A percentile compares a stretch with the other conserved stretches of the same genome.
phyloP scores from a whole-genome alignment of 2,797 vertebrate genomes.

The Sebastes iracundus region DNA sequence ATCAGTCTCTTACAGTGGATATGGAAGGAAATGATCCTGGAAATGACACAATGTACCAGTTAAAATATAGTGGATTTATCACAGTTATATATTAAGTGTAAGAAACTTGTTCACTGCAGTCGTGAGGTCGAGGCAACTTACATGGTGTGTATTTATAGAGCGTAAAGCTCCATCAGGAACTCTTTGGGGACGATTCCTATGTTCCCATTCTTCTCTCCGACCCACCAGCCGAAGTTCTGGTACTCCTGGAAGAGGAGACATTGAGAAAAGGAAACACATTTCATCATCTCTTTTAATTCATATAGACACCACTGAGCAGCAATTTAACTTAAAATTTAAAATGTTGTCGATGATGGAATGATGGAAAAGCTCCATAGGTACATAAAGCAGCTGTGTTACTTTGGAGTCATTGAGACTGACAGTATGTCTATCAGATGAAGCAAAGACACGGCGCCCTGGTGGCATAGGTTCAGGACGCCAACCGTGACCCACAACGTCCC shows the following conservation, averaged over 20 bases:
- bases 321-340: neutral
- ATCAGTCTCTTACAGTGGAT: neutral
- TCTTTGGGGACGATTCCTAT: slow-evolving; percentile 97
- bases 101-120: neutral
- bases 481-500: neutral
- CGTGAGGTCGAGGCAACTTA: slow-evolving; percentile 48
- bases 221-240: slow-evolving; percentile 97
- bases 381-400: neutral
- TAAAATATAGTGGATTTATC: neutral
- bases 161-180: slow-evolving; percentile 95
- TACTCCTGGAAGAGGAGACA: slow-evolving; percentile 88
- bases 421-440: neutral
- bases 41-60: slow-evolving; percentile 1
- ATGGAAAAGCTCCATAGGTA: neutral
- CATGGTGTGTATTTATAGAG: slow-evolving; percentile 80
- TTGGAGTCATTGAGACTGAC: neutral
- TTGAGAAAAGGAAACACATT: neutral
- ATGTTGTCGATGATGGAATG: neutral
- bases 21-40: neutral
- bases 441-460: neutral
- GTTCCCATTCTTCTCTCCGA: slow-evolving; percentile 94
- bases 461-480: neutral
- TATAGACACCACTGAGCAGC: neutral
- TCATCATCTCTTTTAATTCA: neutral
- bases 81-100: neutral